Evolutionary conservation across 2,888 invertebrate genomes (phyloP), one percentile per base, ranked within the genome.

Genomic region (Polietes domitor): DNA sequence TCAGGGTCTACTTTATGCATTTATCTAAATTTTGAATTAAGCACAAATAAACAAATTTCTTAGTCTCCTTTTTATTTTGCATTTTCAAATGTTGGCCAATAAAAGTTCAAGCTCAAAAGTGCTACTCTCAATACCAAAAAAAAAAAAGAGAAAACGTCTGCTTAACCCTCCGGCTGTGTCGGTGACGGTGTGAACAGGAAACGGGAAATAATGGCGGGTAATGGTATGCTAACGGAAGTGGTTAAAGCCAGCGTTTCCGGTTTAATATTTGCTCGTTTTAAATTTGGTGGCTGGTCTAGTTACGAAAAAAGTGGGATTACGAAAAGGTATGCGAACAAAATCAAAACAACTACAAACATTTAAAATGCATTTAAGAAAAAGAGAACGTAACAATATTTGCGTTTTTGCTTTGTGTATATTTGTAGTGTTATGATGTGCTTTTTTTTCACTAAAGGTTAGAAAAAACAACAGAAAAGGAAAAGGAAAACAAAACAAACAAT

Each of bases 341-440:
- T 68, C 68, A 43, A 68, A 68, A 68, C 41, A 15, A 68, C 68
- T 68, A 68, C 68, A 68, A 68, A 68, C 68, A 68, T 68, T 68
- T 41, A 68, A 76, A 79, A 81, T 84, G 84, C 84, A 79, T 58
- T 73, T 24, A 68, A 37, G 37, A 10, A 2, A 37, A 41, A 68
- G 21, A 32, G 28, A 65, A 65, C 41, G 21, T 68, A 68, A 68
- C 41, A 43, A 43, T 68, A 55, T 71, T 50, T 55, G 71, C 28
- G 53, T 55, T 19, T 53, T 72, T 72, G 37, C 55, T 28, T 26
- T 71, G 50, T 53, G 71, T 55, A 53, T 28, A 71, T 28, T 55
- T 72, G 53, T 50, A 28, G 72, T 53, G 55, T 72, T 71, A 68
- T 53, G 72, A 53, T 53, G 72, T 72, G 53, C 68, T 65, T 37